Base-by-base conservation (phyloP, 53 echinoderm and acorn worm genomes). In the Patiria pectinifera region DNA sequence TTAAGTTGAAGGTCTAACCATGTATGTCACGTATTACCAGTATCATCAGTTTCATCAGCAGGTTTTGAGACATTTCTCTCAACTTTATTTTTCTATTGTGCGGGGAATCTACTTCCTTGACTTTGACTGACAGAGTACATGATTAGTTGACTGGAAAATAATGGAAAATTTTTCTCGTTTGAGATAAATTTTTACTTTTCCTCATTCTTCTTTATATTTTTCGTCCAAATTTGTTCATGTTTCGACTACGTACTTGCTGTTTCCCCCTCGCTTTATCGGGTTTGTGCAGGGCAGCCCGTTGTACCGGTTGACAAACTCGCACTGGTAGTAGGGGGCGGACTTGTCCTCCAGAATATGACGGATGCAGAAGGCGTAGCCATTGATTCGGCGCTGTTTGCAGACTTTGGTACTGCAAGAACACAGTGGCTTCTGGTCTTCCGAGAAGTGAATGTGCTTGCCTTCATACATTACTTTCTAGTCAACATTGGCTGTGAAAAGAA, bases 371-470 rank as follows among this genome's bases (percentile, higher is more conserved):
- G 97, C 99, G 91, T 91, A 99, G 97, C 99, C 96, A 82, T 98
- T 98, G 89, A 97, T 93, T 19, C 97, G 96, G 13, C 97, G 92
- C 95, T 99, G 97, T 91, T 97, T 99, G 92, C 97, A 99, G 92
- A 97, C 93, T 93, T 99, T 97, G 93, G 91, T 92, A 92, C 97
- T 99, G 96, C 93, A 99, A 78, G 99, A 99, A 93, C 99, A 99
- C 91, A 99, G 95, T 84, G 96, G 96, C 89, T 99, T 99, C 78
- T 96, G 93, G 94, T 99, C 99, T 77, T 99, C 99, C 83, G 99
- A 97, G 95, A 95, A 96, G 99, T 99, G 99, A 89, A 99, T 99
- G 92, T 99, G 95, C 97, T 98, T 99, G 92, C 99, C 99, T 96
- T 99, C 99, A 87, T 99, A 97, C 99, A 99, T 99, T 92, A 96